Evolutionary conservation across 1,140 invertebrate genomes (phyloP).

Genomic region (Popillia japonica): DNA sequence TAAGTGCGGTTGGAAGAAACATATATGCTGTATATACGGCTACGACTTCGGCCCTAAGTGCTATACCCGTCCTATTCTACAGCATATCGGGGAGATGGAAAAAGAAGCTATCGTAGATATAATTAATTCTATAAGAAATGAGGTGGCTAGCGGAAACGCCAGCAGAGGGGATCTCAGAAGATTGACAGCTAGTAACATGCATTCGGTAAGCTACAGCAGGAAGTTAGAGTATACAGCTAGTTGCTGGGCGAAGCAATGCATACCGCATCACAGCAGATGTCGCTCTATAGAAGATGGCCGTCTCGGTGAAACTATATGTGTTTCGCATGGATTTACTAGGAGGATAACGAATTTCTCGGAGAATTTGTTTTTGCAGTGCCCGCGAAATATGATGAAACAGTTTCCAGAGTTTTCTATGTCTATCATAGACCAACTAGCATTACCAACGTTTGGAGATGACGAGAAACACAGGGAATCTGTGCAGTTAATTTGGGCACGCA

Average conservation of each 20-base stretch:
- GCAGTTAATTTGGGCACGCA: not conserved
- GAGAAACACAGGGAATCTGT: not conserved
- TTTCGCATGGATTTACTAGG: not conserved
- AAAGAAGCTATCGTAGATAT: not conserved
- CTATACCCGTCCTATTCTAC: not conserved
- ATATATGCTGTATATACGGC: constrained; percentile 8
- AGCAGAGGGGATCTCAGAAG: not conserved
- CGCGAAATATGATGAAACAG: not conserved
- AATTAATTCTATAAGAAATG: not conserved
- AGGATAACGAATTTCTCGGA: not conserved
- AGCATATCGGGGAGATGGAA: not conserved
- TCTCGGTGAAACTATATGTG: not conserved
- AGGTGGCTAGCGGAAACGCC: not conserved
- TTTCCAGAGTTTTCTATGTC: not conserved
- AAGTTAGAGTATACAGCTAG: not conserved
- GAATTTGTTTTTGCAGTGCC: not conserved
- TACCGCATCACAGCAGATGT: not conserved
- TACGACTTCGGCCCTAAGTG: not conserved
- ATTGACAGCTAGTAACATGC: not conserved
- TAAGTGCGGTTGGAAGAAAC: not conserved
- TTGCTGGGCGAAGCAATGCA: constrained; percentile 27
- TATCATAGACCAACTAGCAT: not conserved
- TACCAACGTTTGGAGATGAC: not conserved
- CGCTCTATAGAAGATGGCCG: not conserved
- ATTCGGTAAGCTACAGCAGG: constrained; percentile 5